Conservation (phyloP, 2,113 vertebrate genomes). For the Zosterops hypoxanthus region DNA sequence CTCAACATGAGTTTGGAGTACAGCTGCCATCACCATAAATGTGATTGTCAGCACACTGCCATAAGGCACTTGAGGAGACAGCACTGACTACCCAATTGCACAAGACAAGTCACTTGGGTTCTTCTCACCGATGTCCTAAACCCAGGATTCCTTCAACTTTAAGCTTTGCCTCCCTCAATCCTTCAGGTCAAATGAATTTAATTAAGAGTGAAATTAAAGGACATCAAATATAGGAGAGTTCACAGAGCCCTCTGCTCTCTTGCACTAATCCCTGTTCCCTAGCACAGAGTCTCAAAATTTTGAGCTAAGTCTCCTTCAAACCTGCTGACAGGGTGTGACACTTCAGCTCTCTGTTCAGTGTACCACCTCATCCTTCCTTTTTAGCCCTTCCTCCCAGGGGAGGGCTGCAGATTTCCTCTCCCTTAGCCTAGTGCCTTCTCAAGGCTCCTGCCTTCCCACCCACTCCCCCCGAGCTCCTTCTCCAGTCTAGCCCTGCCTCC, state of each 20-base stretch:
- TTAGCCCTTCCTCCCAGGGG: conserved; percentile 20
- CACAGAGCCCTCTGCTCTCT: not conserved
- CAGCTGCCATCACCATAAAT: not conserved
- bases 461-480: not conserved
- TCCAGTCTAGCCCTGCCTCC: not conserved
- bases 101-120: not conserved
- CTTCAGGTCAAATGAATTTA: not conserved
- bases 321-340: not conserved
- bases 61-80: not conserved
- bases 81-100: not conserved
- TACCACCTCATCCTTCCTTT: conserved; percentile 45
- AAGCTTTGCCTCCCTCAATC: not conserved
- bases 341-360: not conserved
- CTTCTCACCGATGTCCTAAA: not conserved
- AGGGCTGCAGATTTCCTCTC: not conserved
- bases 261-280: not conserved
- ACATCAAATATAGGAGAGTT: not conserved
- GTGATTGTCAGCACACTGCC: not conserved
- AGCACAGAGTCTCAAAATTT: not conserved
- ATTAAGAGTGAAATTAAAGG: not conserved
- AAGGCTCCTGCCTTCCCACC: not conserved
- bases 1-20: not conserved
- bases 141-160: not conserved
- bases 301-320: not conserved
- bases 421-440: not conserved